Conservation (phyloP, 2,888 invertebrate species). For the Lypha dubia region DNA sequence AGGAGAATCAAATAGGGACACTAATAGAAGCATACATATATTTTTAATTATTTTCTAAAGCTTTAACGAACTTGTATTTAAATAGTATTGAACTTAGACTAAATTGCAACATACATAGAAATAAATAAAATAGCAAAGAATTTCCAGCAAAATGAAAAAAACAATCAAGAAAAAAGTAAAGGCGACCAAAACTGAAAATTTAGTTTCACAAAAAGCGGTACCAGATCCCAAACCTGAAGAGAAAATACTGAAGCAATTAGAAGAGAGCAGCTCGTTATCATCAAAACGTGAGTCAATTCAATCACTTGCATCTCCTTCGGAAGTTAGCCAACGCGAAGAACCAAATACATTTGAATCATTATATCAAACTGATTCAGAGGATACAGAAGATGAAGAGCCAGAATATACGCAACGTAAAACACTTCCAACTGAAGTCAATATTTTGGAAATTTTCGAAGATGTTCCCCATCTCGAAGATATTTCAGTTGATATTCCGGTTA, state of each 20-base stretch:
- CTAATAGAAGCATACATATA: background rate
- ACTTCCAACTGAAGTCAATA: conserved; percentile 50
- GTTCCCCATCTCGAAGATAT: conserved; percentile 74
- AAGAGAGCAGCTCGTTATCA: conserved; percentile 5
- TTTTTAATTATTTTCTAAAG: background rate
- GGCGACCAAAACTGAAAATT: background rate
- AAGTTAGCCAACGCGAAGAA: background rate
- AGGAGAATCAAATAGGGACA: background rate
- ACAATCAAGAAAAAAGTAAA: background rate
- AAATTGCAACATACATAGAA: background rate
- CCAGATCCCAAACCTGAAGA: background rate
- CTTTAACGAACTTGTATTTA: background rate
- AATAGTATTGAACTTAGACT: background rate
- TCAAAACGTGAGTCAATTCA: background rate
- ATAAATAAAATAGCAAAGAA: background rate
- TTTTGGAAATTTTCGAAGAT: conserved; percentile 73
- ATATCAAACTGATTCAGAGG: conserved; percentile 33
- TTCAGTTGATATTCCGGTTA: conserved; percentile 49
- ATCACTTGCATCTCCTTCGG: background rate
- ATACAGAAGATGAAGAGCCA: conserved; percentile 11
- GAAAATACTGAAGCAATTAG: background rate
- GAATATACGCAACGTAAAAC: conserved; percentile 25
- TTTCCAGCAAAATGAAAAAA: conserved; percentile 9
- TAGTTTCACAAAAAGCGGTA: background rate
- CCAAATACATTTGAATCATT: conserved; percentile 11